Conservation (phyloP, 2,113 vertebrate genomes). For the Ptilorrhoa leucosticta region DNA sequence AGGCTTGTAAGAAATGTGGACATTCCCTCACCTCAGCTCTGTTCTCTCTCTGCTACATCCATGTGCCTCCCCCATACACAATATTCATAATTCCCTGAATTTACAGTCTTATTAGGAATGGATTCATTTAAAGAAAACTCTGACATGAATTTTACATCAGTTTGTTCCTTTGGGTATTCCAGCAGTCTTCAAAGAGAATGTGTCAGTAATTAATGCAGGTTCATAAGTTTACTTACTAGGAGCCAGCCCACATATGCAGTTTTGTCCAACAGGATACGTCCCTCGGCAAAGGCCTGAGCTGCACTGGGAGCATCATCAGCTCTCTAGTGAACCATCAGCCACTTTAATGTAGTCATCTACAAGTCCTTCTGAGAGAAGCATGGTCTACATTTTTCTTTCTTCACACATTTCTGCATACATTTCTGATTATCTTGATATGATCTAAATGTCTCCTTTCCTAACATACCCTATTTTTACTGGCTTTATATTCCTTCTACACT, state of each 20-base stretch:
- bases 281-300: background rate
- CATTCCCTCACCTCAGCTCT: background rate
- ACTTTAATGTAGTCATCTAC: background rate
- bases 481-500: background rate
- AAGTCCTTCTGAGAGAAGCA: background rate
- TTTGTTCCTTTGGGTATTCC: constrained; percentile 31
- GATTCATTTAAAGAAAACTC: background rate
- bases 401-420: background rate
- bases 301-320: background rate
- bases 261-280: background rate
- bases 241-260: background rate
- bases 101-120: background rate
- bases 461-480: background rate
- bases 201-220: constrained; percentile 40
- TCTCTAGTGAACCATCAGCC: background rate
- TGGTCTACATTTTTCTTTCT: background rate
- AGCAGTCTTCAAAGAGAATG: constrained; percentile 48
- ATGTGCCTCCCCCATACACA: background rate
- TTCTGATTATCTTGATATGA: background rate
- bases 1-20: background rate
- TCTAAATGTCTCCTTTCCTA: background rate
- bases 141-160: constrained; percentile 41
- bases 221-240: background rate
- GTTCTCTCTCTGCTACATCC: background rate
- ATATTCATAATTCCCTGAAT: constrained; percentile 1